Evolutionary conservation across 2,797 vertebrate species (phyloP).

Genomic region (Squalus acanthias): DNA sequence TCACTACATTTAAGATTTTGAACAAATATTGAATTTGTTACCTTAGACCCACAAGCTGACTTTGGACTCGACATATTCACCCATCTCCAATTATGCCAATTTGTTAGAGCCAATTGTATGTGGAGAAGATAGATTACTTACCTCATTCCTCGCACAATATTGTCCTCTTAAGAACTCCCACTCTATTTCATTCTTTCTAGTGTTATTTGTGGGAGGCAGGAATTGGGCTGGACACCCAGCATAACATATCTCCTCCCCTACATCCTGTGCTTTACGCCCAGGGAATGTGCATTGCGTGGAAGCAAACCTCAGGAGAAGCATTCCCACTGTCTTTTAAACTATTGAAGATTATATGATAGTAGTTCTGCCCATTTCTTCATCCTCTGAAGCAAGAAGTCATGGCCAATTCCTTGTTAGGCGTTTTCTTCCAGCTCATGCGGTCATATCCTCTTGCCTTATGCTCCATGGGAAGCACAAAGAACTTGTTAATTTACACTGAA

Average conservation of each 20-base stretch:
- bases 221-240: background rate
- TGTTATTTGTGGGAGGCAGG: background rate
- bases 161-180: background rate
- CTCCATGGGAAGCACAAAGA: constrained; percentile 4
- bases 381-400: constrained; percentile 16
- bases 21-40: background rate
- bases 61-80: background rate
- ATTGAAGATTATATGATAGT: constrained; percentile 25
- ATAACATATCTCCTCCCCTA: background rate
- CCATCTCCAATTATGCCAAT: background rate
- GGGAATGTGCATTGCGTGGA: background rate
- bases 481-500: constrained; percentile 26
- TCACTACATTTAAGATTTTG: background rate
- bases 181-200: background rate
- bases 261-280: background rate
- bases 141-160: background rate
- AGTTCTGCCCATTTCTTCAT: constrained; percentile 15
- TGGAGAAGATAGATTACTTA: background rate
- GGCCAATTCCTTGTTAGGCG: constrained; percentile 12
- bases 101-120: background rate
- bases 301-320: constrained; percentile 19
- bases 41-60: background rate
- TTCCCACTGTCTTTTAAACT: constrained; percentile 8
- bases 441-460: background rate
- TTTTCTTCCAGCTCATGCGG: background rate